A percentile compares a stretch with the other conserved stretches of the same genome.
phyloP scores from a whole-genome alignment of 2,113 vertebrate species.

The Pluvianellus socialis region DNA sequence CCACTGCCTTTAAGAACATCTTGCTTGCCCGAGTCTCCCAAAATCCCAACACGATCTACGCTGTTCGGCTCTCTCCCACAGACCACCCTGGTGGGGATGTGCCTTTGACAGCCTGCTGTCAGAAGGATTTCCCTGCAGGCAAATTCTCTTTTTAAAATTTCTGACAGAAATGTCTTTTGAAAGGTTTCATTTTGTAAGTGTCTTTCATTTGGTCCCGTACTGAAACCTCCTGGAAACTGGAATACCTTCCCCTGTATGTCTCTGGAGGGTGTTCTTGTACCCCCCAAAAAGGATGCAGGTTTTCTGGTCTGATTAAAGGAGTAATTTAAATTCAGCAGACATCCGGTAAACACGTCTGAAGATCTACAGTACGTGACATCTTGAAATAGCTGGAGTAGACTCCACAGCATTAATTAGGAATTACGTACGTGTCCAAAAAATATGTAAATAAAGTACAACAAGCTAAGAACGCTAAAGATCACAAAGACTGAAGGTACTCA shows the following conservation, averaged over 20 bases:
- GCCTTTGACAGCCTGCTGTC: constrained; percentile 71
- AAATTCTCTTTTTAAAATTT: constrained; percentile 66
- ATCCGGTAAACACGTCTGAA: constrained; percentile 2
- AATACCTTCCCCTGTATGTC: background rate
- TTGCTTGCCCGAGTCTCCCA: background rate
- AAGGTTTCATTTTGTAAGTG: constrained; percentile 49
- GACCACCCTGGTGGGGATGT: constrained; percentile 47
- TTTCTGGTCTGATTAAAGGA: constrained; percentile 30
- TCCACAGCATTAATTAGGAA: constrained; percentile 53
- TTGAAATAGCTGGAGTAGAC: constrained; percentile 55
- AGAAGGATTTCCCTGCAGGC: constrained; percentile 66
- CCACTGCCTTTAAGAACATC: background rate
- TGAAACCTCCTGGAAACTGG: constrained; percentile 30
- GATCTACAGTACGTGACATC: constrained; percentile 27
- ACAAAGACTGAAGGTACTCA: constrained; percentile 52
- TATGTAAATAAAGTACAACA: constrained; percentile 57
- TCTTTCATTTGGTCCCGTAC: constrained; percentile 33
- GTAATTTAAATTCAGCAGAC: constrained; percentile 57
- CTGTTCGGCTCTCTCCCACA: background rate
- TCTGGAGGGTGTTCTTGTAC: background rate
- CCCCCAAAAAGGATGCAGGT: background rate
- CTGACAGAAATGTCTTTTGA: constrained; percentile 53
- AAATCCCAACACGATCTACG: constrained; percentile 34
- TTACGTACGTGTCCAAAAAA: constrained; percentile 20
- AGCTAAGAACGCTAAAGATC: constrained; percentile 41